These are phyloP conservation scores for Oceanodroma tethys DNA, from an alignment of 2,113 vertebrate species.

Conservation along the genomic window DNA sequence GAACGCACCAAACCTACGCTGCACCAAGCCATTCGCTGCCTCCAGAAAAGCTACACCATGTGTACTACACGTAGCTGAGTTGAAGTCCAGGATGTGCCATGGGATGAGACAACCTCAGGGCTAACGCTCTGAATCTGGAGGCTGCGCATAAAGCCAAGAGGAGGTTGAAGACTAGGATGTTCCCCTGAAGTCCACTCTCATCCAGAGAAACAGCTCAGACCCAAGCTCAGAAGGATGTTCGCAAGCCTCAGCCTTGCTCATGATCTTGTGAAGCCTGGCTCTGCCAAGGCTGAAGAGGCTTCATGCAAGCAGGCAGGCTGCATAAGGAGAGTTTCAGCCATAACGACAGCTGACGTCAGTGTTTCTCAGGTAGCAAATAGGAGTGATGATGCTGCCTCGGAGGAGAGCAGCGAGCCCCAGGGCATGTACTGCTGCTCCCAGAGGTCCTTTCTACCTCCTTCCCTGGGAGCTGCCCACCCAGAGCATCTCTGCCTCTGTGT, in stretches of 20 bases:
- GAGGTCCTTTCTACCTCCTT: not conserved
- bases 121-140: not conserved
- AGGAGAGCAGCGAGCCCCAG: not conserved
- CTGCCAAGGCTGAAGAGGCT: not conserved
- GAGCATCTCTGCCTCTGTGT: not conserved
- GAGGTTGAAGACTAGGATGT: not conserved
- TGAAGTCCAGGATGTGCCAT: not conserved
- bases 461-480: not conserved
- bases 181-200: not conserved
- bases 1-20: fast-evolving
- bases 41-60: not conserved
- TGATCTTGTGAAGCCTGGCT: not conserved
- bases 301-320: not conserved
- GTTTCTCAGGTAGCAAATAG: not conserved
- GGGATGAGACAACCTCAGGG: not conserved
- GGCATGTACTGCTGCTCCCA: not conserved
- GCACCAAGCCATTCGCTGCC: not conserved
- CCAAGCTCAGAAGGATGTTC: not conserved
- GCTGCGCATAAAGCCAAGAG: not conserved
- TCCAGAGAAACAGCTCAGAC: too few relatives aligned
- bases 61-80: fast-evolving
- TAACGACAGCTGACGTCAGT: not conserved
- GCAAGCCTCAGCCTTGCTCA: not conserved
- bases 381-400: not conserved
- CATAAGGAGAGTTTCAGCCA: not conserved